Percentiles rank a stretch among this genome's conserved stretches.
These are phyloP conservation scores for Phoxinus dragarum DNA, from an alignment of 2,797 vertebrate species.

Conservation along the genomic window DNA sequence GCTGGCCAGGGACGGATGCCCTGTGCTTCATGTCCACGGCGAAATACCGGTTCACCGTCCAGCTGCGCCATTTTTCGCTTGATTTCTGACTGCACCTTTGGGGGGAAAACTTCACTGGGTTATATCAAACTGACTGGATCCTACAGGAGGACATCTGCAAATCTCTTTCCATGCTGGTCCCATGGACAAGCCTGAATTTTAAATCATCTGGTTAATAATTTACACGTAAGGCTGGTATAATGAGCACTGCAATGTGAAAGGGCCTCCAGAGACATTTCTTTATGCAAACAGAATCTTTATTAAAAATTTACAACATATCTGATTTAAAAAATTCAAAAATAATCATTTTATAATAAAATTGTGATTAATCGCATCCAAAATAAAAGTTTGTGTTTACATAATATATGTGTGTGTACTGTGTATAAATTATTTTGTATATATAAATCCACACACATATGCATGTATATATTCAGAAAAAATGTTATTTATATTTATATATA, in stretches of 20 bases:
- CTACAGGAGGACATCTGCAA: conserved; percentile 1
- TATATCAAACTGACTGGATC: conserved; percentile 79
- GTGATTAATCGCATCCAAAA: too few relatives aligned
- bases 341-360: too few relatives aligned
- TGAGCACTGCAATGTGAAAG: neutral
- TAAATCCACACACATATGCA: too few relatives aligned
- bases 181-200: conserved; percentile 13
- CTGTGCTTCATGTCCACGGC: conserved; percentile 97
- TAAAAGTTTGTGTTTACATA: too few relatives aligned
- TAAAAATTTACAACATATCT: neutral
- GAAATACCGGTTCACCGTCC: conserved; percentile 99
- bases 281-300: neutral
- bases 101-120: conserved; percentile 87
- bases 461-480: too few relatives aligned
- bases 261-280: neutral
- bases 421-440: too few relatives aligned
- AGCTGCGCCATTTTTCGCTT: conserved; percentile 99
- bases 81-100: conserved; percentile 98
- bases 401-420: too few relatives aligned
- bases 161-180: conserved; percentile 4
- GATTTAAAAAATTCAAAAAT: neutral
- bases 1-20: conserved; percentile 95
- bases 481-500: too few relatives aligned
- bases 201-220: conserved; percentile 1
- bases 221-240: neutral